Conservation (phyloP, 2,797 vertebrate species). For the Denticeps clupeoides region DNA sequence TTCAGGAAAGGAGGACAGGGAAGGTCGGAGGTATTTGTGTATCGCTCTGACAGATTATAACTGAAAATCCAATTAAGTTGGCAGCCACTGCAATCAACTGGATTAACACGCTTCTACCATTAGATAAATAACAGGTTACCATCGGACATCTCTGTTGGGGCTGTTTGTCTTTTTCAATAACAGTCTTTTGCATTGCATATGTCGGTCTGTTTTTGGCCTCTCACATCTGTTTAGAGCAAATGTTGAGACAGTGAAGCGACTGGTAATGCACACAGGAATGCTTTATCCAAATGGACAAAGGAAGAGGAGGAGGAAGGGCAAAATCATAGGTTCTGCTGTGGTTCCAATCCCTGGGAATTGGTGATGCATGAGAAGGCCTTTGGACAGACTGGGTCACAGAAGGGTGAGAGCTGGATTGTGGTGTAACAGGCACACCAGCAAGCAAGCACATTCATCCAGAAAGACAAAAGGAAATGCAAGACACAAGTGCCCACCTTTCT, state of each 20-base stretch:
- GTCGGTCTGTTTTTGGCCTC: neutral
- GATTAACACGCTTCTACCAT: constrained; percentile 15
- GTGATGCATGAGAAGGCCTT: neutral
- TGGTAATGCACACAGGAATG: neutral
- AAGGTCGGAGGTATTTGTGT: constrained; percentile 31
- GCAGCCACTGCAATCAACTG: constrained; percentile 21
- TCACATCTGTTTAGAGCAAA: neutral
- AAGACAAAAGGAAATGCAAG: constrained; percentile 12
- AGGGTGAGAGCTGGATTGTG: constrained; percentile 7
- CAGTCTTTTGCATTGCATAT: too few relatives aligned
- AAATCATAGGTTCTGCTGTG: neutral
- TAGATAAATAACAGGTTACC: constrained; percentile 25
- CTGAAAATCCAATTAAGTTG: constrained; percentile 27
- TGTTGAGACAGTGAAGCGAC: neutral
- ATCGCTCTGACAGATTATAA: constrained; percentile 17
- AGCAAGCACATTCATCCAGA: constrained; percentile 17
- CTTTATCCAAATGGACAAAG: neutral
- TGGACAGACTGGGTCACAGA: neutral
- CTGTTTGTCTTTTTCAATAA: neutral
- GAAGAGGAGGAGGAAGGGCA: neutral
- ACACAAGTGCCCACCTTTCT: constrained; percentile 14
- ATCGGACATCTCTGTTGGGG: constrained; percentile 10
- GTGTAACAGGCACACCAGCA: neutral
- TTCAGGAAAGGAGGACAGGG: constrained; percentile 16
- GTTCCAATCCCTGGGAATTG: neutral